Base-by-base conservation (phyloP, 2,113 vertebrate genomes). In the Camelus dromedarius region DNA sequence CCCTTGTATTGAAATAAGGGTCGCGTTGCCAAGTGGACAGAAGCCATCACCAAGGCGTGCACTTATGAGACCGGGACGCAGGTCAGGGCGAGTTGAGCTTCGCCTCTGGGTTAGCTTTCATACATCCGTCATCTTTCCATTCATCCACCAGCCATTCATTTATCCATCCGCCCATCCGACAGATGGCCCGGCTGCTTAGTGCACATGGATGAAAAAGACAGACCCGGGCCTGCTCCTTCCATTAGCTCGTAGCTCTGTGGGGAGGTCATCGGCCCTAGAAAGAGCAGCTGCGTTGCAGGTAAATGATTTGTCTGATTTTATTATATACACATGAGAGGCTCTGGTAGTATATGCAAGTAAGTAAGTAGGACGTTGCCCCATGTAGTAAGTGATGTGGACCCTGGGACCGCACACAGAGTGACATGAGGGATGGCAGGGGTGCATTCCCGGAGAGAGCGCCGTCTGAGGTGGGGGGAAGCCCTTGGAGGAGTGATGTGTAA, bases 221-320 rank as follows among this genome's bases (percentile, higher is more conserved):
- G 48, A 79, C 62, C 66, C 86, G 32, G 22, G 12, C 10, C 89
- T 66, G 38, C 2, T 28, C 4, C 48, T 97, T 82, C 15, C 38
- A 35, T 91, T 64, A 46, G n/a, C 15, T 90, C 15, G 12, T 42
- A 30, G 52, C 88, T 46, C 85, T 15, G 5, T 52, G 18, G 12
- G 56, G 8, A 12, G 91, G 6, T 13, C 80, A 52, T 38, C 46
- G 10, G 50, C 28, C 20, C 5, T 54, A 3, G 3, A 89, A 73
- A 81, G 28, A 67, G 38, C 28, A 79, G 46, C 30, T 38, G 60
- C 69, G 56, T n/a, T 54, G 13, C n/a, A 72, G 11, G 26, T 50
- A 12, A 83, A 60, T 52, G 64, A 24, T 91, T 64, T 89, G 6
- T 86, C 56, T 73, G 50, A 48, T 70, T 97, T 60, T 64, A 89